Conservation (phyloP, 35 echinoderm and acorn worm species). For the Lytechinus pictus region DNA sequence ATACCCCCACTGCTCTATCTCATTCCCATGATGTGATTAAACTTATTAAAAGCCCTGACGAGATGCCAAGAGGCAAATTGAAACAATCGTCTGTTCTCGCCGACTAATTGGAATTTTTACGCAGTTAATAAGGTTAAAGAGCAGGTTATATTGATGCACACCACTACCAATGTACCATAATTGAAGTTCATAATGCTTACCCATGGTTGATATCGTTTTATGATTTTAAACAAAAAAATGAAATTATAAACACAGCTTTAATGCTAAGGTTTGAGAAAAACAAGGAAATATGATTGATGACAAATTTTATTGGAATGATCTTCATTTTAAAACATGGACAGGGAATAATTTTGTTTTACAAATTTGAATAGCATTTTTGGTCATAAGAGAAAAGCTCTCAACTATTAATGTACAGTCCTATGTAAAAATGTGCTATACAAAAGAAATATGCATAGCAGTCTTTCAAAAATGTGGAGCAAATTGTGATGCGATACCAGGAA, state of each 20-base stretch:
- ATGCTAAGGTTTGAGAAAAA: not conserved
- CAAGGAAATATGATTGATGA: not conserved
- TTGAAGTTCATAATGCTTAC: not conserved
- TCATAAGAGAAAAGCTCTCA: too few species aligned
- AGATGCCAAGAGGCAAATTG: not conserved
- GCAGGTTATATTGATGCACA: slow-evolving; percentile 11
- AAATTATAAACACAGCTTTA: not conserved
- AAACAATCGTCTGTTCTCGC: slow-evolving; percentile 30
- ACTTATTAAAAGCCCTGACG: not conserved
- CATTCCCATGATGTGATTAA: not conserved
- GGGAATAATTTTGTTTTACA: too few species aligned
- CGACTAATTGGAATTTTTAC: slow-evolving; percentile 27
- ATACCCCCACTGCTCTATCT: not conserved
- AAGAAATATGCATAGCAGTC: too few species aligned
- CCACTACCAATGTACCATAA: not conserved
- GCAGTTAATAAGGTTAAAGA: not conserved
- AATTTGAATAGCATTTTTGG: too few species aligned
- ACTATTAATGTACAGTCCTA: too few species aligned
- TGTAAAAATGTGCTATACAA: too few species aligned
- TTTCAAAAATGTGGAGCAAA: too few species aligned
- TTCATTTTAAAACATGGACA: too few species aligned
- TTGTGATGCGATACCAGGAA: too few species aligned
- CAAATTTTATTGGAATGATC: too few species aligned
- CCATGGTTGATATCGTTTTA: not conserved
- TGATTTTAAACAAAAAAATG: not conserved